Evolutionary conservation across 2,113 vertebrate species (phyloP).

Genomic region (Actenoides lindsayi): DNA sequence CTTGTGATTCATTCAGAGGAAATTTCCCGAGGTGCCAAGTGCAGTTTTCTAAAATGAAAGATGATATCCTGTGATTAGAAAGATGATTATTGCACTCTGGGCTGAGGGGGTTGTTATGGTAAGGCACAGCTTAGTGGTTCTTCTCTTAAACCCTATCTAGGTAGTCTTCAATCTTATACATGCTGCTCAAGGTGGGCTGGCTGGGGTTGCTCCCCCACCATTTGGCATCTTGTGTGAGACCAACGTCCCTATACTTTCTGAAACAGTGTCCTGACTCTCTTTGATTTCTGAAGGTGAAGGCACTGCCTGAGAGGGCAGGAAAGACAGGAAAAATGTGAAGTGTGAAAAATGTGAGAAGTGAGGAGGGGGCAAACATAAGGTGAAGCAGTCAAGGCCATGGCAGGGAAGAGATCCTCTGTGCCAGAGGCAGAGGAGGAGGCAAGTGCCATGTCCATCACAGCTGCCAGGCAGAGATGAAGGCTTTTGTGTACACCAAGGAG

Average conservation of each 20-base stretch:
- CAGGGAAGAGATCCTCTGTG: not conserved
- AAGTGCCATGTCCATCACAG: not conserved
- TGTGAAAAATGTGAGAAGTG: not conserved
- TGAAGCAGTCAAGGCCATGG: not conserved
- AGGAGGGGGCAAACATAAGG: not conserved
- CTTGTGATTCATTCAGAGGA: not conserved
- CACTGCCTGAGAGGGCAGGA: not conserved
- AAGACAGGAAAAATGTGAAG: not conserved
- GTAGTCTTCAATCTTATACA: not conserved
- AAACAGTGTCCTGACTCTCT: not conserved
- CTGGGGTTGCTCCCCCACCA: fast-evolving
- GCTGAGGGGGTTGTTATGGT: not conserved
- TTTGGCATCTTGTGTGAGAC: not conserved
- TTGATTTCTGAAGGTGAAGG: not conserved
- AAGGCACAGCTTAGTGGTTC: not conserved
- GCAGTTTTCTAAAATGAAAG: slow-evolving; percentile 26
- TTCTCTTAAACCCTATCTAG: not conserved
- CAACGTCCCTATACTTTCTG: not conserved
- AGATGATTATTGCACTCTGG: not conserved
- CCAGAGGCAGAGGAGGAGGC: not conserved
- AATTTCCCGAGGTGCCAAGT: not conserved
- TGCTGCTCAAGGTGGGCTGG: not conserved
- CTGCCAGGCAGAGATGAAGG: not conserved
- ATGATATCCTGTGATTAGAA: not conserved
- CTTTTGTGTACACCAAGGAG: not conserved